Evolutionary conservation across 2,113 vertebrate genomes (phyloP), one percentile per base, ranked within the genome.

Genomic region (Dipodomys merriami): DNA sequence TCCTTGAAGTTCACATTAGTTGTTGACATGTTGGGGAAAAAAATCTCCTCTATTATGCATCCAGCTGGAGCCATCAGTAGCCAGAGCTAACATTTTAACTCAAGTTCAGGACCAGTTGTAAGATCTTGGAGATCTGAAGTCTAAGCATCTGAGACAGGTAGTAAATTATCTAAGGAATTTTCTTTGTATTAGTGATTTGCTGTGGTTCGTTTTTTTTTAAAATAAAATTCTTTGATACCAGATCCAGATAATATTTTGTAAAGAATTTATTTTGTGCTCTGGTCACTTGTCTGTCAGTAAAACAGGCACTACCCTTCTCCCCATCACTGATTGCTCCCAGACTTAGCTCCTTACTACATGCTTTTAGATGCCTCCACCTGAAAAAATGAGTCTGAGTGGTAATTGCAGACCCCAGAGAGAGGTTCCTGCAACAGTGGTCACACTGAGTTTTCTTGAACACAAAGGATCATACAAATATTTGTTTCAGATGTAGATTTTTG

Each of bases 191-290:
- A 6, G 7, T 64, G 46, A 57, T 60, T 88, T 92, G 80, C 73
- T 73, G 0, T 69, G 53, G 12, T 57, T 57, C 13, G 53, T 57
- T 57, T 57, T 83, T 72, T 78, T 72, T 16, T 44, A 8, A 65
- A 88, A 72, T 62, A 30, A 91, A 89, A 74, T 25, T 53, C 29
- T 53, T 86, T 93, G 81, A 74, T 29, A 87, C 23, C 71, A 91
- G 35, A 46, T 83, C 79, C 30, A 90, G 30, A 57, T 74, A 23
- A 30, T 85, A 15, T 16, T 30, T 83, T 35, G 67, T 4, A 57
- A 65, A 79, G 60, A 83, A 65, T 7, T 72, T 10, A 30, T n/a
- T 71, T 15, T n/a, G 27, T 9, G 22, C 76, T 83, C 5, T 0
- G 0, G 13, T 10, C 60, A 64, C 29, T 84, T 62, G 60, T 64